Conservation (phyloP, 2,113 vertebrate species). For the Urocolius indicus region DNA sequence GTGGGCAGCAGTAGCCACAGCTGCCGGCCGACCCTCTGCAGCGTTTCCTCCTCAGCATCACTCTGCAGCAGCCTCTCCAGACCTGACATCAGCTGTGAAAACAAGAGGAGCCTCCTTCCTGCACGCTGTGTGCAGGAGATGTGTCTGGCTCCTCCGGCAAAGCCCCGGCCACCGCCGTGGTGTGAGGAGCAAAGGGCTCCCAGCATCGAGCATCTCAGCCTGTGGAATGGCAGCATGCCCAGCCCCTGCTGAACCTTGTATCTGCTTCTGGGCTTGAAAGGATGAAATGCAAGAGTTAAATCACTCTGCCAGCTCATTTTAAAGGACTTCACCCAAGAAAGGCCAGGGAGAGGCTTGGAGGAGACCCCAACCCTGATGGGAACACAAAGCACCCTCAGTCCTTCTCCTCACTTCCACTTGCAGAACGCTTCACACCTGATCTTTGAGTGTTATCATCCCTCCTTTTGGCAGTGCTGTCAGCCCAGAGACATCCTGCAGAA, state of each 20-base stretch:
- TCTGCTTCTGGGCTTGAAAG: fast-evolving
- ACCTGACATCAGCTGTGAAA: constrained; percentile 40
- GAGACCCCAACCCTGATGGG: background rate
- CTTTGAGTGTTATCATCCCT: background rate
- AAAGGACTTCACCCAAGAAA: background rate
- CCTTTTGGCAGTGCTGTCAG: fast-evolving
- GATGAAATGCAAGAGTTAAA: background rate
- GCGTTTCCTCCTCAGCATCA: fast-evolving
- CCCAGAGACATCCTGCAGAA: background rate
- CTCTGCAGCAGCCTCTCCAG: background rate
- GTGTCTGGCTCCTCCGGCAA: background rate
- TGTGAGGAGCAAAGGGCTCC: background rate
- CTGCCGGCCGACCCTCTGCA: background rate
- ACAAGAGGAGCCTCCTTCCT: background rate
- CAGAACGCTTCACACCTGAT: background rate
- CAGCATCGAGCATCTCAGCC: background rate
- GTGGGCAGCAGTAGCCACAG: background rate
- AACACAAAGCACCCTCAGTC: fast-evolving
- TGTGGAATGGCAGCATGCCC: background rate
- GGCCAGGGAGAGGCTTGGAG: background rate
- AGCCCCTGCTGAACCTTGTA: fast-evolving
- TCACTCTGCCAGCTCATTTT: fast-evolving
- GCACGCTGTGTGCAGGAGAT: background rate
- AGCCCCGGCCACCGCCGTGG: fast-evolving
- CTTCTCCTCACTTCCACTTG: background rate